Conservation (phyloP, 2,113 vertebrate genomes). For the Nettapus auritus region DNA sequence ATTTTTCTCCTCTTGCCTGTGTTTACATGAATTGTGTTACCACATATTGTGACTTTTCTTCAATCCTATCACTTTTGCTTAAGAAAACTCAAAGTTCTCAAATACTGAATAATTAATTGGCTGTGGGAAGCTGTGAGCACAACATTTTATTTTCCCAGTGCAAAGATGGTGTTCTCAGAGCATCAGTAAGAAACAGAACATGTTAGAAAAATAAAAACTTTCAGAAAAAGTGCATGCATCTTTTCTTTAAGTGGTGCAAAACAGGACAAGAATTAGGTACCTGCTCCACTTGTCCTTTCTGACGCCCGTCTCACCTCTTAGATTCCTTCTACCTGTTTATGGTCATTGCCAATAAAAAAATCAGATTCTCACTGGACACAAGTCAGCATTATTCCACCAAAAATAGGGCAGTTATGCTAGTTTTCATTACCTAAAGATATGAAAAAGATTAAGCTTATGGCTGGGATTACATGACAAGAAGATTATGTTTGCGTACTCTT, state of each 20-base stretch:
- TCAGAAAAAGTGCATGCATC: background rate
- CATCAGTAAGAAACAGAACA: background rate
- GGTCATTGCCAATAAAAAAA: background rate
- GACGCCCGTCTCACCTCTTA: background rate
- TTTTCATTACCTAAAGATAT: background rate
- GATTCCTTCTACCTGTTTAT: background rate
- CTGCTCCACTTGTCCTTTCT: background rate
- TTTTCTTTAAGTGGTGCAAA: background rate
- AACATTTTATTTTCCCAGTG: background rate
- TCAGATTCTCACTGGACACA: background rate
- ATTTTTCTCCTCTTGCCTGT: background rate
- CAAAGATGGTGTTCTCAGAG: background rate
- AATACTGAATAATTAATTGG: conserved; percentile 1
- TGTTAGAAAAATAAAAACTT: background rate
- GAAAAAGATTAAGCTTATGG: background rate
- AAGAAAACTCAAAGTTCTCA: background rate
- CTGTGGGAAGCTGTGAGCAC: background rate
- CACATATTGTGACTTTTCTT: background rate
- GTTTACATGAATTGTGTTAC: background rate
- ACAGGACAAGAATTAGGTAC: background rate
- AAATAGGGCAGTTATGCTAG: background rate
- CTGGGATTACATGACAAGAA: background rate
- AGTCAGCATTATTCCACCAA: background rate
- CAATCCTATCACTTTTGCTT: background rate
- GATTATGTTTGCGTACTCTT: background rate